Conservation (phyloP, 2,888 invertebrate species). For the Aspidiotus destructor region DNA sequence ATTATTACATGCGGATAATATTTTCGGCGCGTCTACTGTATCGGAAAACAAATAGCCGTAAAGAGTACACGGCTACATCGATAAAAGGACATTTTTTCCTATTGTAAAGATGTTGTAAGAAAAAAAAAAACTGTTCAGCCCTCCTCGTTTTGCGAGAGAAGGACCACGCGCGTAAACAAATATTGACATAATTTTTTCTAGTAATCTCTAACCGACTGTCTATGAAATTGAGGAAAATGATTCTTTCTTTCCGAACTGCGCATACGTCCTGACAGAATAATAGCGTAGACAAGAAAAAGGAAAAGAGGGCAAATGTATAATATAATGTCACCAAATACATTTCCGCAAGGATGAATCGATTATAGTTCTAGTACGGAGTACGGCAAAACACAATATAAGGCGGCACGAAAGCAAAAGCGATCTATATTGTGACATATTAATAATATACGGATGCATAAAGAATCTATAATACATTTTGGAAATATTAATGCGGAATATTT, state of each 20-base stretch:
- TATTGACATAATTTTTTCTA: constrained; percentile 14
- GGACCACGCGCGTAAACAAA: constrained; percentile 9
- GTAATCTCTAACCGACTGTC: not conserved
- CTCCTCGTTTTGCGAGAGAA: not conserved
- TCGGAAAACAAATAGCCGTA: not conserved
- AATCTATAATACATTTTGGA: too few relatives aligned
- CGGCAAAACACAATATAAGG: too few relatives aligned
- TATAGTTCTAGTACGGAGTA: not conserved
- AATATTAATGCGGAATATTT: too few relatives aligned
- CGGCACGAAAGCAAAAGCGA: too few relatives aligned
- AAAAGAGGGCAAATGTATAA: too few relatives aligned
- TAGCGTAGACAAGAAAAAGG: too few relatives aligned
- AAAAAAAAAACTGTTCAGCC: not conserved
- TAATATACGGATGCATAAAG: too few relatives aligned
- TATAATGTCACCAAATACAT: constrained; percentile 1
- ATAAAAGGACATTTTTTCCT: not conserved
- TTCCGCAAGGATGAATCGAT: constrained; percentile 2
- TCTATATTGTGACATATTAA: too few relatives aligned
- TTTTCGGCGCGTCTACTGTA: too few relatives aligned
- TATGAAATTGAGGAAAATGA: constrained; percentile 5
- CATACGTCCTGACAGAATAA: too few relatives aligned
- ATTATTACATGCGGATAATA: too few relatives aligned
- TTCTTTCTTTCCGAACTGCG: not conserved
- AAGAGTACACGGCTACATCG: not conserved
- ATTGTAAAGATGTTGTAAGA: not conserved